Evolutionary conservation across 2,113 vertebrate species (phyloP).

Genomic region (Pungitius pungitius): DNA sequence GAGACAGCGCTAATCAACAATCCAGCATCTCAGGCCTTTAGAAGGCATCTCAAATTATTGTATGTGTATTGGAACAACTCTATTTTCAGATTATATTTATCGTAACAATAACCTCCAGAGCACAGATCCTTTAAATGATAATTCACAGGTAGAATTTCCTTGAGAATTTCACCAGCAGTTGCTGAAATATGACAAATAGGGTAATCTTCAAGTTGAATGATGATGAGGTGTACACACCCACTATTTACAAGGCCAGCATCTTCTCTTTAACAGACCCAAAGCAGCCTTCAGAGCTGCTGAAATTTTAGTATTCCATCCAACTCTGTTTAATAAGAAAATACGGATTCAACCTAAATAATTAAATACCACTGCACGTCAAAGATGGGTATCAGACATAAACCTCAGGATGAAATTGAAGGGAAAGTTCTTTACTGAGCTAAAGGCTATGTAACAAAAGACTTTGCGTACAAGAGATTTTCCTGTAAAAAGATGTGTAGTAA

Average conservation of each 20-base stretch:
- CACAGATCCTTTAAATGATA: neutral
- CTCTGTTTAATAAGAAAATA: slow-evolving; percentile 60
- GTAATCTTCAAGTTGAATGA: slow-evolving; percentile 44
- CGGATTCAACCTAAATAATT: slow-evolving; percentile 74
- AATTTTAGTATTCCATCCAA: slow-evolving; percentile 57
- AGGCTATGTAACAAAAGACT: slow-evolving; percentile 70
- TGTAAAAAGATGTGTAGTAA: slow-evolving; percentile 67
- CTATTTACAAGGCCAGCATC: slow-evolving; percentile 51
- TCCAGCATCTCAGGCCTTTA: no score
- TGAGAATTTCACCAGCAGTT: slow-evolving; percentile 7
- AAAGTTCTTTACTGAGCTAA: slow-evolving; percentile 69
- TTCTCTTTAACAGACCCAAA: slow-evolving; percentile 35
- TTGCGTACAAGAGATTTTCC: slow-evolving; percentile 54
- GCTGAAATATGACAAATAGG: slow-evolving; percentile 26
- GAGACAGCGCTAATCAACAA: no score
- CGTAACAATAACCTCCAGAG: no score
- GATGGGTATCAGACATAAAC: slow-evolving; percentile 59
- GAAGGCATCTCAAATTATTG: no score
- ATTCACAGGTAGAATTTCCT: slow-evolving; percentile 22
- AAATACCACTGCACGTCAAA: slow-evolving; percentile 63
- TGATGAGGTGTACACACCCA: slow-evolving; percentile 43
- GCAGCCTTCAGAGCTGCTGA: slow-evolving; percentile 31
- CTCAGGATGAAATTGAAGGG: slow-evolving; percentile 70
- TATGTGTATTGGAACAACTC: no score
- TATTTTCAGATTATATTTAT: no score